Evolutionary conservation across 2,113 vertebrate genomes (phyloP), one percentile per base, ranked within the genome.

Genomic region (Oxygymnocypris stewartii): DNA sequence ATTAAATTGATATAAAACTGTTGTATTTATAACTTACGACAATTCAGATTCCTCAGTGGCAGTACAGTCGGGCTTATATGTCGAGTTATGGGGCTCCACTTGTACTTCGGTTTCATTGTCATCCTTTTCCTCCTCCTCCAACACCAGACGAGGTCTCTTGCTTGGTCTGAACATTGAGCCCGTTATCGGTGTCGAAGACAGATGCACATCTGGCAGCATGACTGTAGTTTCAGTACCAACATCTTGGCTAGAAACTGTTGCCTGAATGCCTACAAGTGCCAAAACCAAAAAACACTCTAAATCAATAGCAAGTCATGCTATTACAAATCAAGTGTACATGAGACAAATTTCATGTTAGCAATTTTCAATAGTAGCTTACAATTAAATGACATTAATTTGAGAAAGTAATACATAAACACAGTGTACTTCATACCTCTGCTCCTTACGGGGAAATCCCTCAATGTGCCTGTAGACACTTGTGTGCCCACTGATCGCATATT

Each of bases 1-100:
- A 31, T 31, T 31, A 31, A 31, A 31, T 31, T 31, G 28, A 31
- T 44, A 10, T 44, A 11, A 11, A 44, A 44, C 9, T 44, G 44
- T 11, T 44, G 10, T 2, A 11, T 44, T 74, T 74, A 44, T 9
- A 75, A 75, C 23, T 75, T 47, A 75, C 73, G 2, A 47, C 73
- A 75, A 75, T 75, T 75, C 73, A 14, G 37, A 75, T 75, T 75
- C 73, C 40, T 75, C 20, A 25, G 73, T 75, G 40, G 13, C 20
- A 47, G 40, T 49, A 49, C 11, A 13, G 20, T 75, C 40, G 1
- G 73, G 40, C 4, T n/a, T 20, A 47, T 23, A 75, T 12, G 73
- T 75, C 2, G 40, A 47, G 23, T 75, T 40, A 75, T 47, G 23
- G 23, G 37, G 18, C 4, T 75, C 73, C n/a, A 44, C 42, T 11